Percentiles rank a stretch among this genome's conserved stretches.
Conservation (phyloP, 1,140 invertebrate genomes). For the Diuraphis noxia region DNA sequence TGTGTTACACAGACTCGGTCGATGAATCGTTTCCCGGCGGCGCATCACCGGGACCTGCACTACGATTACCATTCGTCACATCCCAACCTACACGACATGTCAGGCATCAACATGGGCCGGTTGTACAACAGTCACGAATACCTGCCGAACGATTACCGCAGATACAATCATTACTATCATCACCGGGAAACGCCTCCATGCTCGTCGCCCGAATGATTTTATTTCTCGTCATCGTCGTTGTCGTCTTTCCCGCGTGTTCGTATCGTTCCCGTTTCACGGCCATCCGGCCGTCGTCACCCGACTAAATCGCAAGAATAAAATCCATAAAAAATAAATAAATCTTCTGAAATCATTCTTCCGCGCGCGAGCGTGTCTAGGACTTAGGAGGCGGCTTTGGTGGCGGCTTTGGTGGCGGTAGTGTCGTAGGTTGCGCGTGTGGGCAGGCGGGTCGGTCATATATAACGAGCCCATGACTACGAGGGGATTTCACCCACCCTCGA, state of each 20-base stretch:
- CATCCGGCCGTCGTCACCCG: not conserved
- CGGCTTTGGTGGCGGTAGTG: too few relatives aligned
- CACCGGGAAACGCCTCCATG: constrained; percentile 26
- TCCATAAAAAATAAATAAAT: not conserved
- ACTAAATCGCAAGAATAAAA: not conserved
- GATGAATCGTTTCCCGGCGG: constrained; percentile 35
- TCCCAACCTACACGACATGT: constrained; percentile 37
- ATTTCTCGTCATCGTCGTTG: not conserved
- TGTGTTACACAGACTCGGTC: constrained; percentile 25
- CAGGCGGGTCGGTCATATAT: not conserved
- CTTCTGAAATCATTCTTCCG: not conserved
- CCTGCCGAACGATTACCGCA: constrained; percentile 6
- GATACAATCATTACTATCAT: constrained; percentile 10
- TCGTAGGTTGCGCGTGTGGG: not conserved
- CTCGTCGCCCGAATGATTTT: constrained; percentile 29
- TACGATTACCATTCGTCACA: constrained; percentile 45
- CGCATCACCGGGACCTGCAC: not conserved
- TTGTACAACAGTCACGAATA: constrained; percentile 49
- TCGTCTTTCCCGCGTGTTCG: not conserved
- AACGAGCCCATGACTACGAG: not conserved
- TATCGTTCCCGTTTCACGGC: not conserved
- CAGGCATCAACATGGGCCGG: constrained; percentile 34
- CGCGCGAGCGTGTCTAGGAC: not conserved
- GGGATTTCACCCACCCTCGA: too few relatives aligned
- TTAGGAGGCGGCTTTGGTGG: not conserved